phyloP scores from a whole-genome alignment of 2,113 vertebrate genomes.

The Hyaena hyaena region DNA sequence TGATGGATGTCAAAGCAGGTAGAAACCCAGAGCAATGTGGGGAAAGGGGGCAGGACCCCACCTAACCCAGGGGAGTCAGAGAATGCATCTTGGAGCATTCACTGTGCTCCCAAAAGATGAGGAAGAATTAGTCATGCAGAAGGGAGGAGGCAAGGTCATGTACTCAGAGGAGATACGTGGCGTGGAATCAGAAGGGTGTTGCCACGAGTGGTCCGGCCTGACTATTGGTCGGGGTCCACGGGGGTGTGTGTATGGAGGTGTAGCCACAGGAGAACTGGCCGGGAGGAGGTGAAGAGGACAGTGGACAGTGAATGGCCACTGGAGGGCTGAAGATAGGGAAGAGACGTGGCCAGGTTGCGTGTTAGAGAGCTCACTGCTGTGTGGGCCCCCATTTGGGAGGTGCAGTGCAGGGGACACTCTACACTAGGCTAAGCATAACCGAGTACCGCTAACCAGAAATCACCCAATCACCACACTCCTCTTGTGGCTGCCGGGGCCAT shows the following conservation, averaged over 20 bases:
- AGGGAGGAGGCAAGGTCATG: background rate
- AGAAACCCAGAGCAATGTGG: background rate
- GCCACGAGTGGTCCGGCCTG: background rate
- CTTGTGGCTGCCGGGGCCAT: background rate
- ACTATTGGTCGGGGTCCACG: background rate
- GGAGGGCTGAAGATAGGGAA: background rate
- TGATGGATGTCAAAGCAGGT: background rate
- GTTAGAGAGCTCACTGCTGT: background rate
- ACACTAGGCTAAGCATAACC: background rate
- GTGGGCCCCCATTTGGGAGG: background rate
- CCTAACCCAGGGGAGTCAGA: background rate
- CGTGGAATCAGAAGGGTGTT: background rate
- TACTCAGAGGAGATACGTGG: background rate
- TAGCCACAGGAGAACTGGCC: background rate
- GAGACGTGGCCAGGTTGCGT: background rate
- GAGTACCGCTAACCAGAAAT: background rate
- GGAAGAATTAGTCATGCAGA: background rate
- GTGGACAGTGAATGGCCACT: background rate
- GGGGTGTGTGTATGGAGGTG: background rate
- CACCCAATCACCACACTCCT: background rate
- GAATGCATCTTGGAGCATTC: background rate
- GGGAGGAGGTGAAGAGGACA: too few species aligned
- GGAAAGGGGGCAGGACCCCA: background rate
- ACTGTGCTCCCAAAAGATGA: background rate
- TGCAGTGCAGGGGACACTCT: accelerated